A percentile compares a stretch with the other conserved stretches of the same genome.
phyloP scores from a whole-genome alignment of 2,888 invertebrate species.

The Chrysina gloriosa region DNA sequence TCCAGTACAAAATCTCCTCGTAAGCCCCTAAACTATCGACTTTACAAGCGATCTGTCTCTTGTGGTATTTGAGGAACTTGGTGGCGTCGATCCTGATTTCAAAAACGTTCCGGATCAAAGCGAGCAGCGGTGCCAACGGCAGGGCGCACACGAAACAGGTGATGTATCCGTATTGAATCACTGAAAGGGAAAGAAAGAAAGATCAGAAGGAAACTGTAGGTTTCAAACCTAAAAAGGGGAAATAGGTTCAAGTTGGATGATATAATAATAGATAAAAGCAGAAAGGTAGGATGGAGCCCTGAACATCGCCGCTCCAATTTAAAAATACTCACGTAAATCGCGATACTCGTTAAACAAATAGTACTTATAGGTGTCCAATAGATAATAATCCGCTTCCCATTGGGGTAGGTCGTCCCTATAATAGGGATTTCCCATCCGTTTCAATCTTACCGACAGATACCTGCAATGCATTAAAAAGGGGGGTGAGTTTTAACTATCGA shows the following conservation, averaged over 20 bases:
- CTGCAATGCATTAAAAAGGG: background rate
- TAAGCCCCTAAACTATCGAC: slow-evolving; percentile 38
- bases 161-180: slow-evolving; percentile 72
- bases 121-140: slow-evolving; percentile 72
- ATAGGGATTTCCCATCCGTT: background rate
- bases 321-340: slow-evolving; percentile 45
- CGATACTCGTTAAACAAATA: slow-evolving; percentile 47
- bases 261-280: too few species aligned
- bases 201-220: background rate
- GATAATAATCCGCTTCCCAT: slow-evolving; percentile 54
- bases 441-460: background rate
- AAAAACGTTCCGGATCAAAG: slow-evolving; percentile 71
- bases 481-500: background rate
- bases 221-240: background rate
- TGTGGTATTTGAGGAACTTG: slow-evolving; percentile 41
- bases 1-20: slow-evolving; percentile 38
- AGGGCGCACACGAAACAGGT: slow-evolving; percentile 73
- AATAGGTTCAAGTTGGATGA: too few species aligned
- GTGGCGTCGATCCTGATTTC: slow-evolving; percentile 63
- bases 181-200: slow-evolving; percentile 55
- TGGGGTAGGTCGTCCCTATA: slow-evolving; percentile 44
- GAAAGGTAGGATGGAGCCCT: too few species aligned
- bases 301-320: too few species aligned
- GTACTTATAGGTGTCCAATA: slow-evolving; percentile 48
- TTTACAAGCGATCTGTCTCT: slow-evolving; percentile 35